Evolutionary conservation across 2,888 invertebrate genomes (phyloP).

Genomic region (Onthophagus sagittarius): DNA sequence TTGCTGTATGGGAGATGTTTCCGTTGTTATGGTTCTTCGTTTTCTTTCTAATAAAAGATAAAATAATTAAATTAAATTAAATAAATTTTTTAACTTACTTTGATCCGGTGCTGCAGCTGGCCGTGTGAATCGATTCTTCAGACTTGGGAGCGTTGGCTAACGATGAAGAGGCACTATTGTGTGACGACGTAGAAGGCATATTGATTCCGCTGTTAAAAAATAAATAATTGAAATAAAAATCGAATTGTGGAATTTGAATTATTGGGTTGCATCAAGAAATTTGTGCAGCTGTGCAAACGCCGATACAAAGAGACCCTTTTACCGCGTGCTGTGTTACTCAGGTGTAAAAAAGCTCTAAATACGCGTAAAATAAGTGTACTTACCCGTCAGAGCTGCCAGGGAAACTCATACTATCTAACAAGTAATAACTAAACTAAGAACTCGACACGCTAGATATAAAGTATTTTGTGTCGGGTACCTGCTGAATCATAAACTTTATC

Average conservation of each 20-base stretch:
- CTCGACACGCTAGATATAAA: too few species aligned
- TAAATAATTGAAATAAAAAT: neutral
- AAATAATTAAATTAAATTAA: neutral
- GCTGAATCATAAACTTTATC: too few species aligned
- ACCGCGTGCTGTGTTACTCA: neutral
- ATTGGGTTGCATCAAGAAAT: neutral
- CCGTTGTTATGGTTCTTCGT: constrained; percentile 14
- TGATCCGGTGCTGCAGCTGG: constrained; percentile 21
- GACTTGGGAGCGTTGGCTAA: neutral
- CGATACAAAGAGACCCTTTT: neutral
- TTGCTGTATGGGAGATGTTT: constrained; percentile 24
- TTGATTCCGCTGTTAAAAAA: constrained; percentile 18
- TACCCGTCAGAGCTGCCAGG: neutral
- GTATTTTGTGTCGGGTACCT: too few species aligned
- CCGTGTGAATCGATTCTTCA: constrained; percentile 8
- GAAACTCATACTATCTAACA: neutral
- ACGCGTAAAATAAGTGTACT: neutral
- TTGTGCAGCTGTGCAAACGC: neutral
- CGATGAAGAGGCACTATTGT: constrained; percentile 23
- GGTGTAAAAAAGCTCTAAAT: neutral
- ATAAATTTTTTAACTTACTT: constrained; percentile 11
- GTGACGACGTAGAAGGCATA: constrained; percentile 25
- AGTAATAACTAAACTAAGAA: too few species aligned
- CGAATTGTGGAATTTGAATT: too few species aligned
- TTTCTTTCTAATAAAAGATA: constrained; percentile 17